Base-by-base conservation (phyloP, 2,113 vertebrate species). In the Calidris pugnax region DNA sequence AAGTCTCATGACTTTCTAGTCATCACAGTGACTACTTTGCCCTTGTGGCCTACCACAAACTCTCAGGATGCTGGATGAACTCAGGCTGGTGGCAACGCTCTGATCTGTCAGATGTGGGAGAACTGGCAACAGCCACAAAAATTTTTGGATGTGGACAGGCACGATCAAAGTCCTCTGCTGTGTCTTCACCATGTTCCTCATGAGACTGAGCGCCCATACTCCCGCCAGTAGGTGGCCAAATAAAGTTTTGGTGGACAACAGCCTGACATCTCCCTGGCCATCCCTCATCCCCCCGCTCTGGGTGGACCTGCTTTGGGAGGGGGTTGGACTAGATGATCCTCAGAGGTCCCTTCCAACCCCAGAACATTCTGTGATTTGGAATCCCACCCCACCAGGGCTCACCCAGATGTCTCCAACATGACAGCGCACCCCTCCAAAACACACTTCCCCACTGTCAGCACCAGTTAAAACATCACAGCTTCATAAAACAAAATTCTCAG, bases 381-480 rank as follows among this genome's bases (percentile, higher is more conserved):
- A 48, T 33, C n/a, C 43, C n/a, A 37, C 33, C 26, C 30, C 19
- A 8, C 27, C 8, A 37, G 33, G 3, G 21, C 22, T 33, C 39
- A 47, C 28, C 39, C 35, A 47, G 22, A 7, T 2, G 2, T 2
- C 41, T 2, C 2, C 3, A 81, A 37, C 10, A 9, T 5, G 27
- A 26, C 21, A 39, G 9, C 1, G 14, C 13, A 51, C 24, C 32
- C 9, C 35, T 51, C 30, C 20, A 53, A 84, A 53, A 45, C 2
- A 10, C 0, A 1, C 37, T 63, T 53, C 39, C 37, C 21, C 7
- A 10, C 47, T 32, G 10, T 24, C 39, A 41, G 39, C 39, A 41
- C 39, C 48, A 55, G 32, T 19, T 50, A 33, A 71, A 93, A 56
- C 8, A 50, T 5, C 55, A 39, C 1, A 1, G 24, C 39, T 71